Evolutionary conservation across 1,140 invertebrate species (phyloP), one percentile per base, ranked within the genome.

Genomic region (Papilio polytes): DNA sequence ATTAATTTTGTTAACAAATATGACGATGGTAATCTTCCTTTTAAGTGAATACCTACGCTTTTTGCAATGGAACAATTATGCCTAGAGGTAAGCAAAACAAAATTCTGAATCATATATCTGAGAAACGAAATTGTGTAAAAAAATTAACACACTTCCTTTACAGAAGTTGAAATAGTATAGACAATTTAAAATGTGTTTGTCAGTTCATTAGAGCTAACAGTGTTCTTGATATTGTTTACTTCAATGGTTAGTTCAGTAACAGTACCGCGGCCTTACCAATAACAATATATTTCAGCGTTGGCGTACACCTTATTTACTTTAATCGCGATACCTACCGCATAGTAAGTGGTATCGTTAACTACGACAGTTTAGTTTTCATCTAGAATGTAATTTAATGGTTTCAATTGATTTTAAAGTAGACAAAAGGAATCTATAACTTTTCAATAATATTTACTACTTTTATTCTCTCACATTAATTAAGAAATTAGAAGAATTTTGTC

Each of bases 291-390:
- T 78, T 41, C 31, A 63, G 76, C 76, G 76, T 78, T 78, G 76
- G 76, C 76, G 76, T 56, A 59, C 26, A 70, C 76, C 31, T 78
- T 78, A 78, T 56, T 78, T 78, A 78, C 76, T 18, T 63, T 78
- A 78, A 78, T 78, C 76, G 76, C 53, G 76, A 78, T 78, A 78
- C 53, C 76, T 56, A 77, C 74, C 74, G 74, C 74, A 77, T 77
- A 77, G 51, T 15, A n/a, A 77, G 74, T 51, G 73, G 73, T 41
- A 48, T 46, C 36, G 18, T 74, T 48, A 74, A 44, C 46, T 74
- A 18, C 4, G 44, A 74, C 46, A 48, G 10, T 74, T 48, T 74
- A 74, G 46, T 74, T 74, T 48, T 74, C 41, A 74, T 74, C 44
- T 74, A 74, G 41, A 48, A 51, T 46, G 26, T 46, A 46, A 74